Conservation (phyloP, 2,113 vertebrate genomes). For the Prunella himalayana region DNA sequence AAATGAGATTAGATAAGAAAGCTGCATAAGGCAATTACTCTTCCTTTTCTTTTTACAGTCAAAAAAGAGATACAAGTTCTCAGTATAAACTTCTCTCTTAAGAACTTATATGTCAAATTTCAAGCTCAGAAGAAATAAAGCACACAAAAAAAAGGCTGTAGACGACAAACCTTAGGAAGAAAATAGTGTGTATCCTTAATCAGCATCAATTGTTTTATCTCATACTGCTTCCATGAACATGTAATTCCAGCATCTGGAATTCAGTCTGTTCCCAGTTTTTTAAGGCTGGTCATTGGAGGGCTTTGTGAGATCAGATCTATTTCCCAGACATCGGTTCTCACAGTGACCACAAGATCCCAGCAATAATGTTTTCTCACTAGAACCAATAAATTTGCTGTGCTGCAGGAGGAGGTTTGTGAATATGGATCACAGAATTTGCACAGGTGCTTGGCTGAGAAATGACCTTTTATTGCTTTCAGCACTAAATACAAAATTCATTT, state of each 20-base stretch:
- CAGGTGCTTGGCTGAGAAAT: slow-evolving; percentile 7
- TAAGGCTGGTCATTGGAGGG: not conserved
- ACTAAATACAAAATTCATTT: not conserved
- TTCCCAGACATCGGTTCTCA: not conserved
- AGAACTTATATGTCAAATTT: not conserved
- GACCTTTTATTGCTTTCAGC: not conserved
- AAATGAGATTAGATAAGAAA: not conserved
- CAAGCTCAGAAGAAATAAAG: not conserved
- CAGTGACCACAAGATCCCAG: not conserved
- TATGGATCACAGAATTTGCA: slow-evolving; percentile 68
- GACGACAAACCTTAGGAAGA: not conserved
- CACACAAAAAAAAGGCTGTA: not conserved
- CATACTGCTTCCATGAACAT: not conserved
- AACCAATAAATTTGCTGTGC: not conserved
- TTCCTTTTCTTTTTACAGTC: not conserved
- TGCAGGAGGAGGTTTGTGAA: slow-evolving; percentile 80
- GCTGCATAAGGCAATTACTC: not conserved
- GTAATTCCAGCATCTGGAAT: not conserved
- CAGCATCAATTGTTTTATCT: not conserved
- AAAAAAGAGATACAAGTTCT: not conserved
- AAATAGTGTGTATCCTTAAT: not conserved
- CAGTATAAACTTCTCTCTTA: not conserved
- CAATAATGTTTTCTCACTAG: not conserved
- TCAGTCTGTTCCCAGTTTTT: not conserved
- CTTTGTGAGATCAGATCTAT: not conserved